phyloP scores from a whole-genome alignment of 2,888 invertebrate species.

The Polylopha cassiicola region DNA sequence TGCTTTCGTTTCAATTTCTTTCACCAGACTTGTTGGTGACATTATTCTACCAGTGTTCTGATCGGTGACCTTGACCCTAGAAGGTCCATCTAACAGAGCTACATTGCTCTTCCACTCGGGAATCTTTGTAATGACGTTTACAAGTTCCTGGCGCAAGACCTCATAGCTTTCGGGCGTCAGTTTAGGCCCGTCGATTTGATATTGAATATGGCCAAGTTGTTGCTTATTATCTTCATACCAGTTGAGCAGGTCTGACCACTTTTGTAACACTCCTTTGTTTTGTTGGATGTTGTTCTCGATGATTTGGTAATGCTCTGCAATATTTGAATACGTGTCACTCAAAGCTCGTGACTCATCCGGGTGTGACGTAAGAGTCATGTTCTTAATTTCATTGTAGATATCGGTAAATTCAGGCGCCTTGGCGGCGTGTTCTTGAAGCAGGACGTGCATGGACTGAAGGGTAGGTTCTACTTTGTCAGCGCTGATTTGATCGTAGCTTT shows the following conservation, averaged over 20 bases:
- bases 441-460: slow-evolving; percentile 86
- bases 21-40: slow-evolving; percentile 83
- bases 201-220: slow-evolving; percentile 87
- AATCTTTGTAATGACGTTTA: slow-evolving; percentile 81
- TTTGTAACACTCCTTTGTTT: slow-evolving; percentile 85
- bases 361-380: slow-evolving; percentile 82
- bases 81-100: slow-evolving; percentile 81
- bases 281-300: slow-evolving; percentile 84
- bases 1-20: slow-evolving; percentile 84
- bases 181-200: slow-evolving; percentile 86
- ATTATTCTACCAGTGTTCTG: slow-evolving; percentile 82
- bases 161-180: slow-evolving; percentile 83
- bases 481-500: slow-evolving; percentile 87
- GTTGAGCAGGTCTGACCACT: slow-evolving; percentile 88
- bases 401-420: slow-evolving; percentile 86
- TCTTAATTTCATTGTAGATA: slow-evolving; percentile 90
- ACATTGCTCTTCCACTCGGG: slow-evolving; percentile 84
- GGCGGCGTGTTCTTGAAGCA: slow-evolving; percentile 90
- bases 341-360: slow-evolving; percentile 85
- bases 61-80: slow-evolving; percentile 82
- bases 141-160: slow-evolving; percentile 82
- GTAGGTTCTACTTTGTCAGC: slow-evolving; percentile 88
- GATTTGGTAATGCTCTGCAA: slow-evolving; percentile 86
- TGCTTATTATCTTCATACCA: slow-evolving; percentile 89
- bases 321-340: slow-evolving; percentile 84